Base-by-base conservation (phyloP, 30 jellyfish, hydroid and myxozoan genomes). In the Turritopsis rubra region DNA sequence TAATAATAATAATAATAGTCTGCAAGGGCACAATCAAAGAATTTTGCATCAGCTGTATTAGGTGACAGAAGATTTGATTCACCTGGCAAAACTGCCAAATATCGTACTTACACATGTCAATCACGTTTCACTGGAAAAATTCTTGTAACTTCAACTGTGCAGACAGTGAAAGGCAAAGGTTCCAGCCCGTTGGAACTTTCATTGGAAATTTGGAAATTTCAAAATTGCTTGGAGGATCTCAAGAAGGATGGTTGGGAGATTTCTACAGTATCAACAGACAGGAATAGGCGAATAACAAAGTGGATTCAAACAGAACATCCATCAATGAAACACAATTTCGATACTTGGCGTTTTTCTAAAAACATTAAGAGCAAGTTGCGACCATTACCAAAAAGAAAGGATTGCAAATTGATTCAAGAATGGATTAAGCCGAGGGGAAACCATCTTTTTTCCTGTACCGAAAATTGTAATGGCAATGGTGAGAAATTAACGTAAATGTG, bases 41-140 rank as follows among this genome's bases (percentile, higher is more conserved):
- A n/a, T n/a, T n/a, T n/a, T n/a, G n/a, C n/a, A n/a, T n/a, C n/a
- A n/a, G 60, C 13, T 41, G 13, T 13, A 41, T 16, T 73, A 1
- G 82, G 82, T 25, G 82, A 73, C 22, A 72, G 82, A 1, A 25
- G 82, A 21, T 73, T 73, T 29, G 82, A 73, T 28, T 73, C 82
- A 8, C 82, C 82, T 22, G 82, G 54, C 13, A 73, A 73, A 73
- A 21, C 82, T 5, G 82, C 82, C 73, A 73, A 73, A 29, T 73
- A 73, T 29, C 22, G 82, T 20, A 73, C 72, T 19, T 73, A 73
- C 20, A 22, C 82, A 73, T 28, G 54, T 29, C 52, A 73, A 73
- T 3, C 16, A 3, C 76, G 16, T 5, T 22, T 8, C 5, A 66
- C 76, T 1, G 29, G 29, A 21, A 73, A 73, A 29, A 73, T 73